Conservation (phyloP, 2,113 vertebrate genomes). For the Brachypodius melanocephalos region DNA sequence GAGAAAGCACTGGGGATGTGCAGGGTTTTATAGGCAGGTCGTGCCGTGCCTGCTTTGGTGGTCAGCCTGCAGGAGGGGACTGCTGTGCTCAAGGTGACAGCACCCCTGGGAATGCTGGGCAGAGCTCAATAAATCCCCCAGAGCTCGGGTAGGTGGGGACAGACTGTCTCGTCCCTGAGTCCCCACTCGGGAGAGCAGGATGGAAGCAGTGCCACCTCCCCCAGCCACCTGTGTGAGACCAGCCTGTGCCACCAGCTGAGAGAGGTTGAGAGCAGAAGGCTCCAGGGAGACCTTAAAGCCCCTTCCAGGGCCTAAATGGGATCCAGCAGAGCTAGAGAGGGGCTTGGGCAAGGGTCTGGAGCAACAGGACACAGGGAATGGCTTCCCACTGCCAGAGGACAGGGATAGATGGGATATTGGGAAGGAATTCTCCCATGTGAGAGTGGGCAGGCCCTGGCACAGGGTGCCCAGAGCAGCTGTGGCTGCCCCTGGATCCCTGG, state of each 20-base stretch:
- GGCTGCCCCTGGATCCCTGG: background rate
- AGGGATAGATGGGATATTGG: background rate
- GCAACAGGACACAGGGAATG: background rate
- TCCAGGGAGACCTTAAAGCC: background rate
- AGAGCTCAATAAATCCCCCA: background rate
- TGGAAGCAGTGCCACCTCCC: background rate
- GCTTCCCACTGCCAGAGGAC: background rate
- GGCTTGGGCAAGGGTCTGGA: rapidly evolving
- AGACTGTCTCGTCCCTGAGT: rapidly evolving
- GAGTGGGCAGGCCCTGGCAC: rapidly evolving
- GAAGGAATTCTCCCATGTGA: rapidly evolving
- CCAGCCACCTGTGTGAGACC: background rate
- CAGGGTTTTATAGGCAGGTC: background rate
- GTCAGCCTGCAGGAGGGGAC: background rate
- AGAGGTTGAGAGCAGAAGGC: background rate
- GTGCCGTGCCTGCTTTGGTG: rapidly evolving
- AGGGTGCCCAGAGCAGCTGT: background rate
- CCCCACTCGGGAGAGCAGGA: too few relatives aligned
- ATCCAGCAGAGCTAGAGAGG: background rate
- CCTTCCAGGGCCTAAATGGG: background rate
- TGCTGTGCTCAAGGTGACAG: background rate
- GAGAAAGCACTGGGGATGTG: background rate
- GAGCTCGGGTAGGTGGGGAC: background rate
- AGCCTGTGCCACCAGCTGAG: too few relatives aligned
- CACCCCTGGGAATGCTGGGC: background rate